phyloP scores from a whole-genome alignment of 2,113 vertebrate species.

The Dasyurus viverrinus region DNA sequence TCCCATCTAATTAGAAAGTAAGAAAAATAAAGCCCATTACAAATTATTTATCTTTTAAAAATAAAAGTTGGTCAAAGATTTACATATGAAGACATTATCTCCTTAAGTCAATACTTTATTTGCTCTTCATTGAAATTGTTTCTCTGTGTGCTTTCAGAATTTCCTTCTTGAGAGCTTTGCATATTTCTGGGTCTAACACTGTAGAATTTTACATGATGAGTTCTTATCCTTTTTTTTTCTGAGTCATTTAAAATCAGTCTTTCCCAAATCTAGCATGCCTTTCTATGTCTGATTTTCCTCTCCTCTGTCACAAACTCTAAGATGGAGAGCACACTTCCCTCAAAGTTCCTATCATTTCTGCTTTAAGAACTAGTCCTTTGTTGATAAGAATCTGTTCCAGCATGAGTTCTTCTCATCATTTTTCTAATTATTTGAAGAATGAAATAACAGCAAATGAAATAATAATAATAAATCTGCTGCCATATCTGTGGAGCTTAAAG shows the following conservation, averaged over 20 bases:
- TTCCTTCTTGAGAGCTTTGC: not conserved
- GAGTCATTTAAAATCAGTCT: not conserved
- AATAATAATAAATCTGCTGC: not conserved
- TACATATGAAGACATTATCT: not conserved
- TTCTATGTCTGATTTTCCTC: not conserved
- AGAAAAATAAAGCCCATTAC: not conserved
- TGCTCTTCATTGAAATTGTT: not conserved
- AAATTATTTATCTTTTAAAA: not conserved
- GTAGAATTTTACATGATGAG: not conserved
- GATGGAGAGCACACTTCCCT: not conserved
- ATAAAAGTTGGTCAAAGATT: not conserved
- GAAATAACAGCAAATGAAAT: not conserved
- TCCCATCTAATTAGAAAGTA: too few relatives aligned
- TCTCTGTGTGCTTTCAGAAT: not conserved
- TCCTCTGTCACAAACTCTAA: not conserved
- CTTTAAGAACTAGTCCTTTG: not conserved
- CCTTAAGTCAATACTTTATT: not conserved
- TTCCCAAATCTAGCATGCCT: not conserved
- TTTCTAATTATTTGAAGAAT: not conserved
- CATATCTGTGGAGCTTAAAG: not conserved
- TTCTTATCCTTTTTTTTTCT: not conserved
- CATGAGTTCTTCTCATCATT: not conserved
- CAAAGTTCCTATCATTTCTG: not conserved
- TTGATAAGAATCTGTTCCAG: not conserved
- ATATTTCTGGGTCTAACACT: not conserved